A percentile compares a stretch with the other conserved stretches of the same genome.
phyloP scores from a whole-genome alignment of 37 sponge, comb jelly and placozoan genomes.

The Eunapius fragilis region DNA sequence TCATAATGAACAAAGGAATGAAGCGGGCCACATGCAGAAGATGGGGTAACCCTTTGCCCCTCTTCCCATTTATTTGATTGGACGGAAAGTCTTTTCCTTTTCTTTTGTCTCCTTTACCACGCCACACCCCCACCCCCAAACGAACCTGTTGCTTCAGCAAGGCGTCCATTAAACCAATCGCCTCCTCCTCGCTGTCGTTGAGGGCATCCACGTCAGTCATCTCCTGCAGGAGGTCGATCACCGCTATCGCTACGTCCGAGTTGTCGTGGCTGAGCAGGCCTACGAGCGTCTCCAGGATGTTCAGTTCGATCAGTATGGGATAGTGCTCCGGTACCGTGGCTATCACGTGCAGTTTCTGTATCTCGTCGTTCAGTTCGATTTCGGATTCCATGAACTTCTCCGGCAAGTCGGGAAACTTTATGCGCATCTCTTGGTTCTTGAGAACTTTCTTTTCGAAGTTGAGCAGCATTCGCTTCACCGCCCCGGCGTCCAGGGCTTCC shows the following conservation, averaged over 20 bases:
- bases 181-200: constrained; percentile 83
- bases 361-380: constrained; percentile 92
- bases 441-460: constrained; percentile 89
- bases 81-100: too few species aligned
- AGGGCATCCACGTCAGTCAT: constrained; percentile 88
- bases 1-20: too few species aligned
- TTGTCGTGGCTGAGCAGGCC: constrained; percentile 91
- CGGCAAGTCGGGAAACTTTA: constrained; percentile 92
- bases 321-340: constrained; percentile 93
- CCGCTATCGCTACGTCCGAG: constrained; percentile 85
- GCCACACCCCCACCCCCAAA: background rate
- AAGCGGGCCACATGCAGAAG: too few species aligned
- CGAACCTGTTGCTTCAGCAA: constrained; percentile 73
- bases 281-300: constrained; percentile 69
- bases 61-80: too few species aligned
- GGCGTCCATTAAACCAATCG: constrained; percentile 74
- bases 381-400: constrained; percentile 98
- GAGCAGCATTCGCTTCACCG: constrained; percentile 86
- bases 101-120: background rate
- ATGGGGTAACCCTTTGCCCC: too few species aligned
- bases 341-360: constrained; percentile 85
- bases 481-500: constrained; percentile 74
- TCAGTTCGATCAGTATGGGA: constrained; percentile 71
- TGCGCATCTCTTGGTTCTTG: constrained; percentile 93
- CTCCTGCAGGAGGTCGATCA: constrained; percentile 94